These are phyloP conservation scores for Spodoptera littoralis DNA, from an alignment of 2,888 invertebrate genomes.

Conservation along the genomic window DNA sequence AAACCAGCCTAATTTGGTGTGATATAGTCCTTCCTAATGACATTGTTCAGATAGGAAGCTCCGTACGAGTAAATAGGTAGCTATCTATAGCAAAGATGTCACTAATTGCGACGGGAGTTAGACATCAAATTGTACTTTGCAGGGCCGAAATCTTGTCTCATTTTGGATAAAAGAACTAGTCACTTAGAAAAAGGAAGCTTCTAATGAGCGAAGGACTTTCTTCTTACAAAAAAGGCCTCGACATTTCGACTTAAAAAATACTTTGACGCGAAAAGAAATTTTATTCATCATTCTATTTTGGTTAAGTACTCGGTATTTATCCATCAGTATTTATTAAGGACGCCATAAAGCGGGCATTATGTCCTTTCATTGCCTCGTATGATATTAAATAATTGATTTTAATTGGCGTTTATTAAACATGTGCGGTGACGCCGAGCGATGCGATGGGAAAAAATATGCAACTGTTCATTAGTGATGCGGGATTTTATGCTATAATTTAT, in stretches of 20 bases:
- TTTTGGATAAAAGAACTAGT: constrained; percentile 19
- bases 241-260: neutral
- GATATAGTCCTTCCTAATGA: no score
- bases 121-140: constrained; percentile 5
- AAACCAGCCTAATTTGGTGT: no score
- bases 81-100: neutral
- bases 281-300: constrained; percentile 21
- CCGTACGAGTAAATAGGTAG: no score
- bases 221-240: constrained; percentile 2
- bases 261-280: constrained; percentile 1
- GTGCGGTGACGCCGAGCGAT: constrained; percentile 62
- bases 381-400: constrained; percentile 76
- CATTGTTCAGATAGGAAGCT: no score
- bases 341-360: constrained; percentile 64
- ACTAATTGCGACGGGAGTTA: neutral
- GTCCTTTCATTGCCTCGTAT: constrained; percentile 54
- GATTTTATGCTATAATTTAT: constrained; percentile 4
- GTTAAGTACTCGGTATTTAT: constrained; percentile 46
- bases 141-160: constrained; percentile 18
- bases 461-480: constrained; percentile 40
- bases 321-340: constrained; percentile 46
- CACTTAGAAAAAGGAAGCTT: constrained; percentile 22
- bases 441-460: constrained; percentile 67
- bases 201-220: constrained; percentile 27
- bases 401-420: constrained; percentile 83